phyloP scores from a whole-genome alignment of 2,113 vertebrate species.

The Butastur rufipennis region DNA sequence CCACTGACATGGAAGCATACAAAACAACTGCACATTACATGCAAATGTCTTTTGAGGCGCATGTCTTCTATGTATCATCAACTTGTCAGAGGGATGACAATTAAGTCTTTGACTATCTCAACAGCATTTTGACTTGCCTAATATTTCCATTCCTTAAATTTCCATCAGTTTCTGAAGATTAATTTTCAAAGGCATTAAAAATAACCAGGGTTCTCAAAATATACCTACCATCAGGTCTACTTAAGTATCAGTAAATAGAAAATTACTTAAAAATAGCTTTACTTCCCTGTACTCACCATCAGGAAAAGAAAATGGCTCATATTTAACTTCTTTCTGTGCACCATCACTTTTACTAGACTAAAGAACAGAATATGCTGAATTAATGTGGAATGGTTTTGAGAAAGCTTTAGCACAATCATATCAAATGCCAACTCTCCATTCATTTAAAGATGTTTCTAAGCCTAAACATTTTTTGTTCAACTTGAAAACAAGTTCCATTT shows the following conservation, averaged over 20 bases:
- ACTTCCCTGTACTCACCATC: slow-evolving; percentile 80
- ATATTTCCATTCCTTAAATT: neutral
- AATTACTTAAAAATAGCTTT: neutral
- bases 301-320: slow-evolving; percentile 90
- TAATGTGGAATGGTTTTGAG: neutral
- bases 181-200: neutral
- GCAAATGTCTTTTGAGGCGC: neutral
- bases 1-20: accelerated
- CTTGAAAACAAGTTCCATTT: neutral
- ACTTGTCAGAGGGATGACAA: neutral
- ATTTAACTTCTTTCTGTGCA: slow-evolving; percentile 84
- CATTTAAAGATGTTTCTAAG: neutral
- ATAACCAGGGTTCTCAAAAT: neutral
- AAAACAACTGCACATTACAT: neutral
- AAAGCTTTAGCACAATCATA: neutral
- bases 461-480: neutral
- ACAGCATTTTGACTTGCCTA: neutral
- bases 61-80: neutral
- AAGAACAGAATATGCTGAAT: neutral
- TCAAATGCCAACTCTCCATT: neutral
- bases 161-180: neutral
- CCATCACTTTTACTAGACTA: slow-evolving; percentile 75
- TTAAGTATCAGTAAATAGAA: neutral
- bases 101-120: neutral
- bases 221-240: neutral